phyloP scores from a whole-genome alignment of 2,113 vertebrate species.

The Pseudopodoces humilis region DNA sequence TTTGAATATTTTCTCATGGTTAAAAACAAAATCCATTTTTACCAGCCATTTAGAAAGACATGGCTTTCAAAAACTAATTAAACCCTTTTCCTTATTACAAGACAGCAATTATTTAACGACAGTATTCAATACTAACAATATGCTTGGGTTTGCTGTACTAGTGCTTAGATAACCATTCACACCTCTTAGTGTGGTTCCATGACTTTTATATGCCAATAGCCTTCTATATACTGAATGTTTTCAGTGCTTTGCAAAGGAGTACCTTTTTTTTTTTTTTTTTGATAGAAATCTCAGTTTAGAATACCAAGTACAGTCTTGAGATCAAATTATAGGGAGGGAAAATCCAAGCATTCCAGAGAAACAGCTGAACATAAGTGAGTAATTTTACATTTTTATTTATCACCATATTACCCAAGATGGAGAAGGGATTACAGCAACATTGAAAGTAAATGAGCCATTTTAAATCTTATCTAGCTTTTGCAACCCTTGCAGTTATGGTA shows the following conservation, averaged over 20 bases:
- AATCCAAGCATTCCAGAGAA: neutral
- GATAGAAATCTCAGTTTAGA: neutral
- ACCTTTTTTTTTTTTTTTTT: neutral
- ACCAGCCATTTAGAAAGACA: neutral
- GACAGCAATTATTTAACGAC: neutral
- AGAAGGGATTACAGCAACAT: neutral
- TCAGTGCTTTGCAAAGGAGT: neutral
- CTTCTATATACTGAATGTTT: neutral
- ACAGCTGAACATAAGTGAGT: neutral
- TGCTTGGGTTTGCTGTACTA: neutral
- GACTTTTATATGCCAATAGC: neutral
- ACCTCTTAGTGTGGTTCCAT: neutral
- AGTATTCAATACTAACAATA: neutral
- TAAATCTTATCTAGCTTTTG: neutral
- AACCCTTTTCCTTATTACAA: neutral
- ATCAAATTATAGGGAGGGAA: neutral
- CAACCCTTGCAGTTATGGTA: neutral
- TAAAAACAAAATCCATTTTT: neutral
- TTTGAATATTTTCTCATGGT: neutral
- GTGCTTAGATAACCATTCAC: neutral
- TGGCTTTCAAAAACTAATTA: neutral
- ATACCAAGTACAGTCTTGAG: neutral
- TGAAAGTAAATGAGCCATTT: neutral
- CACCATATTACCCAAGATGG: fast-evolving
- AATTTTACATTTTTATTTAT: neutral